Base-by-base conservation (phyloP, 2,113 vertebrate genomes). In the Nycticorax nycticorax region DNA sequence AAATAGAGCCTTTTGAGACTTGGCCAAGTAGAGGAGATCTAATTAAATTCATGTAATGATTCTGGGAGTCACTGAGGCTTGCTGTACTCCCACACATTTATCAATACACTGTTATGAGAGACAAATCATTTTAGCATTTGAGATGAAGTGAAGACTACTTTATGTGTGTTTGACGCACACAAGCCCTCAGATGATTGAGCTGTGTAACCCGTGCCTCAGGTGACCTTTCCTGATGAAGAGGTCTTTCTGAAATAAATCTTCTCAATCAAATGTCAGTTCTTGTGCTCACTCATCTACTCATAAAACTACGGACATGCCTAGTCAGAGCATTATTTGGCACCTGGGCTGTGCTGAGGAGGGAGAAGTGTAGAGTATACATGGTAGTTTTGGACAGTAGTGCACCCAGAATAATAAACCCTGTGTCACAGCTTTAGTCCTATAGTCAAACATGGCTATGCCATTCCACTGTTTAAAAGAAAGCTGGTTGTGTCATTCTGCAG, bases 1-100 rank as follows among this genome's bases (percentile, higher is more conserved):
- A 87, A 89, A 68, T 35, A 47, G 57, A 94, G 23, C 21, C 53
- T 79, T 93, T 62, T 89, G 89, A 79, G 74, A 76, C 28, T 86
- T 92, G 32, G 41, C 69, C 37, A 85, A 79, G 77, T n/a, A 93
- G 37, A 79, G 35, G 17, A 84, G 28, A 76, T 88, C 67, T 94
- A 88, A 88, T 90, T 88, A 88, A 85, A 95, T 93, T 85, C 56
- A 32, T 86, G 28, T 93, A 85, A 85, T 88, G 63, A 90, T 92
- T 89, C 50, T 92, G 92, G 47, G 67, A 90, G 59, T 90, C 41
- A 66, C 47, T 77, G 67, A 69, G 56, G 23, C 53, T 93, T 86
- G 67, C 67, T 73, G 37, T 77, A 83, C 47, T 86, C 78, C 67
- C 37, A 68, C 71, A 63, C 20, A 3, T 80, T 92, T 93, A 74